Percentiles rank a stretch among this genome's conserved stretches.
These are phyloP conservation scores for Myxocyprinus asiaticus DNA, from an alignment of 2,113 vertebrate species.

Conservation along the genomic window DNA sequence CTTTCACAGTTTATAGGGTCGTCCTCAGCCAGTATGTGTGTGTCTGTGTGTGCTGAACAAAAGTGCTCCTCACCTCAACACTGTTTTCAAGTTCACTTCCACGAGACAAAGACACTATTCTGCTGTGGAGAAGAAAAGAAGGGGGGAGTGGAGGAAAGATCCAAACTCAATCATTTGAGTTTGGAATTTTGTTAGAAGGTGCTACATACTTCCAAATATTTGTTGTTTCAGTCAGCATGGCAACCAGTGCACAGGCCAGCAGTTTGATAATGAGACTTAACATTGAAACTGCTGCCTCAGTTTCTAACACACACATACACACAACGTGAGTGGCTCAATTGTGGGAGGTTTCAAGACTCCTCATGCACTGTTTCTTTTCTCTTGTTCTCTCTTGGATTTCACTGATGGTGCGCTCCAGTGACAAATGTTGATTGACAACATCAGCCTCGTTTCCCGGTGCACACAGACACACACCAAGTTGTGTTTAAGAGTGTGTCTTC, in stretches of 20 bases:
- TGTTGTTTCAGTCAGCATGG: constrained; percentile 85
- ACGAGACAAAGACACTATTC: constrained; percentile 74
- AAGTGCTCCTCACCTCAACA: constrained; percentile 63
- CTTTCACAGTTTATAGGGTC: background rate
- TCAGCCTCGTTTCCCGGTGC: background rate
- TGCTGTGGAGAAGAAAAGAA: constrained; percentile 70
- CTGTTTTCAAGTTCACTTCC: constrained; percentile 72
- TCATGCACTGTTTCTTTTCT: background rate
- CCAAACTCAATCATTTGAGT: constrained; percentile 79
- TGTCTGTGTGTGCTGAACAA: constrained; percentile 37
- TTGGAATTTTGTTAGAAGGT: constrained; percentile 87
- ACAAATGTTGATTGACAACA: constrained; percentile 40
- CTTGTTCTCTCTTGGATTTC: constrained; percentile 22
- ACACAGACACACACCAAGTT: constrained; percentile 12
- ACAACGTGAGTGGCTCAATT: background rate
- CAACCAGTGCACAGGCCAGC: constrained; percentile 73
- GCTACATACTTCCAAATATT: constrained; percentile 89
- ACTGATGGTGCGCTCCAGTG: constrained; percentile 13
- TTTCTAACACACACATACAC: background rate
- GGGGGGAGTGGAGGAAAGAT: constrained; percentile 54
- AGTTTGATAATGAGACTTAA: constrained; percentile 76
- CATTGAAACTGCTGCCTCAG: constrained; percentile 59
- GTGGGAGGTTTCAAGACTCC: constrained; percentile 1
- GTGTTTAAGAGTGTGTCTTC: background rate
- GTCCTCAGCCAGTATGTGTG: constrained; percentile 3